A percentile compares a stretch with the other conserved stretches of the same genome.
phyloP scores from a whole-genome alignment of 2,113 vertebrate genomes.

The Cryptotis parvus region DNA sequence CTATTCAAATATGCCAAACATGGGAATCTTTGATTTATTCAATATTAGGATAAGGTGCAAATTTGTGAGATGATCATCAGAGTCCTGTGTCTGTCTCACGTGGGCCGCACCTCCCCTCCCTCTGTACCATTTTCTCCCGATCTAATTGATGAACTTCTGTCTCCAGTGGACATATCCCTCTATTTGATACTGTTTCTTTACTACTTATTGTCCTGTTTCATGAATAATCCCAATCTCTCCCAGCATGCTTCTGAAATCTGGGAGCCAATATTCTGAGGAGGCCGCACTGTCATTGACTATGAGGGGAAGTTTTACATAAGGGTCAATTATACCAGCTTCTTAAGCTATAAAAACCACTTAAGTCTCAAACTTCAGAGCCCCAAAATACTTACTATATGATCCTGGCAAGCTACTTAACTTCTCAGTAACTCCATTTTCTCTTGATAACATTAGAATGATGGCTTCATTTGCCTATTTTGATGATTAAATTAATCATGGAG shows the following conservation, averaged over 20 bases:
- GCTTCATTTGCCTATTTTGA: background rate
- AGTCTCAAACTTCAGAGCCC: background rate
- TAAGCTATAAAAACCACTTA: background rate
- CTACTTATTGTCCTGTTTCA: background rate
- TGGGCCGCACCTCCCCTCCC: background rate
- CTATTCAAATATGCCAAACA: background rate
- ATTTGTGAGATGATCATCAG: background rate
- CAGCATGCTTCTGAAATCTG: background rate
- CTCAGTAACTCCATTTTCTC: background rate
- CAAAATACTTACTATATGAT: background rate
- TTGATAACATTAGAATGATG: background rate
- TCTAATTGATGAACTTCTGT: background rate
- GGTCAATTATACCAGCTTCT: fast-evolving
- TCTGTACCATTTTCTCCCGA: background rate
- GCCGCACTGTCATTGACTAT: fast-evolving
- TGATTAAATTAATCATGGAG: background rate
- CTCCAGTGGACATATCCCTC: background rate
- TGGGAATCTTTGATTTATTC: background rate
- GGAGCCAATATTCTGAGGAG: background rate
- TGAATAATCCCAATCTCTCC: background rate
- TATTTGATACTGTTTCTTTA: background rate
- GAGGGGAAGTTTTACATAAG: background rate
- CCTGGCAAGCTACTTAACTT: background rate
- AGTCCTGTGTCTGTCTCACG: too few relatives aligned
- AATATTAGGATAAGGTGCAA: background rate